Conservation (phyloP, 2,888 invertebrate genomes). For the Toxonevra muliebris region DNA sequence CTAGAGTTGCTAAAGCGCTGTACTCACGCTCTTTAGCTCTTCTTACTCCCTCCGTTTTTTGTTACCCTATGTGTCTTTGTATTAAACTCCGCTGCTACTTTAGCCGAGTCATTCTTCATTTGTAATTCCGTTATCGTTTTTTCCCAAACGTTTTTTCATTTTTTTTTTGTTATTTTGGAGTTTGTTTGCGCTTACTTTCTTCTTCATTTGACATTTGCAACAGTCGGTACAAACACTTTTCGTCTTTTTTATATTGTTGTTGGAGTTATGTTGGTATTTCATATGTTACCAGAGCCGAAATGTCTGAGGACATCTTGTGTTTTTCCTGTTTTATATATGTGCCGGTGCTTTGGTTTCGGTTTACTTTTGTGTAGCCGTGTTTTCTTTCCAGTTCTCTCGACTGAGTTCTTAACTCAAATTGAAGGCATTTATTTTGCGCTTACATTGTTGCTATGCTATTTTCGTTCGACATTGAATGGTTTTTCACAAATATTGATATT, state of each 20-base stretch:
- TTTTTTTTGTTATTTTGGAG: neutral
- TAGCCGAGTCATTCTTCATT: slow-evolving; percentile 48
- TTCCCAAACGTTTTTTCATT: slow-evolving; percentile 33
- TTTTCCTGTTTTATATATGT: too few species aligned
- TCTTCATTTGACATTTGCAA: slow-evolving; percentile 7
- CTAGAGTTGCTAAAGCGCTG: too few species aligned
- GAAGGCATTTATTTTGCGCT: slow-evolving; percentile 52
- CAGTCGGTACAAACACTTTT: neutral
- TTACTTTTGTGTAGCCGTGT: neutral
- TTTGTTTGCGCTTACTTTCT: neutral
- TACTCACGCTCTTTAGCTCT: neutral
- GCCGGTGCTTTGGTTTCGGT: neutral
- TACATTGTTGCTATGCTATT: slow-evolving; percentile 45
- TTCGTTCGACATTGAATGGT: slow-evolving; percentile 11
- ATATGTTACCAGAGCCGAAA: too few species aligned
- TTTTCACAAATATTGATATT: slow-evolving; percentile 51
- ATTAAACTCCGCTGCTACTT: slow-evolving; percentile 13
- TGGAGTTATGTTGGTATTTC: too few species aligned
- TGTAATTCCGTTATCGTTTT: slow-evolving; percentile 47
- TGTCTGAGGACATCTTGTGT: too few species aligned
- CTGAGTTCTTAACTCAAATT: slow-evolving; percentile 37
- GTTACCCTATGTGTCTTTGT: neutral
- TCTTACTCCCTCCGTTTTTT: neutral
- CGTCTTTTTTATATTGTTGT: too few species aligned
- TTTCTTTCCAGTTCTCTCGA: neutral